Evolutionary conservation across 2,888 invertebrate genomes (phyloP), one percentile per base, ranked within the genome.

Genomic region (Endomychus coccineus): DNA sequence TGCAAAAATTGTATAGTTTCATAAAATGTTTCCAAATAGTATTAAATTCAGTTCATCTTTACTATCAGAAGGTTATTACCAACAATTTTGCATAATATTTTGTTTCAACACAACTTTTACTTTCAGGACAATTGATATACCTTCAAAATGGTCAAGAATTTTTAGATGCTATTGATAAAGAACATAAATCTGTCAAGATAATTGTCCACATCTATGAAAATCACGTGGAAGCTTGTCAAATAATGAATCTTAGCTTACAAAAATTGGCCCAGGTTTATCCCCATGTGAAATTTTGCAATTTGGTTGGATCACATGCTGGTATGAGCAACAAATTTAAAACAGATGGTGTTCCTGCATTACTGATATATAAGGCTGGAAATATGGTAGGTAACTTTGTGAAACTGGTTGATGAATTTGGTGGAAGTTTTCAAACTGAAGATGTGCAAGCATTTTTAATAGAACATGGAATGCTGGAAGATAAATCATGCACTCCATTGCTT

Each of bases 351-450:
- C 97, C 97, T 9, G 94, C 96, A 1, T 64, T 97, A 34, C 69
- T 96, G 21, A 81, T 89, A 0, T 97, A 97, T 62, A 92, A 91
- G 68, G 80, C 74, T 23, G 90, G 91, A 3, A 83, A 86, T 56
- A 70, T 95, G 3, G 81, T 96, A 56, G 94, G 94, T 0, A 96
- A 94, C 67, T 95, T 94, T 69, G 80, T 96, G 1, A 76, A 85
- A 34, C 61, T 97, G 9, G 80, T 83, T 0, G 82, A 88, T 55
- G 90, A 90, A 57, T 72, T 97, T 31, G 92, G 94, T 0, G 80
- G 81, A 57, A 90, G 94, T 58, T 96, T 96, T 67, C 88, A 77
- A 67, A 77, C 87, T 3, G 80, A 81, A 17, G 95, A 96, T 68
- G 81, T 97, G 11, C 91, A 95, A 70, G 78, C 80, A 50, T 94